A percentile compares a stretch with the other conserved stretches of the same genome.
Conservation (phyloP, 2,888 invertebrate genomes). For the Phrixothrix hirtus region DNA sequence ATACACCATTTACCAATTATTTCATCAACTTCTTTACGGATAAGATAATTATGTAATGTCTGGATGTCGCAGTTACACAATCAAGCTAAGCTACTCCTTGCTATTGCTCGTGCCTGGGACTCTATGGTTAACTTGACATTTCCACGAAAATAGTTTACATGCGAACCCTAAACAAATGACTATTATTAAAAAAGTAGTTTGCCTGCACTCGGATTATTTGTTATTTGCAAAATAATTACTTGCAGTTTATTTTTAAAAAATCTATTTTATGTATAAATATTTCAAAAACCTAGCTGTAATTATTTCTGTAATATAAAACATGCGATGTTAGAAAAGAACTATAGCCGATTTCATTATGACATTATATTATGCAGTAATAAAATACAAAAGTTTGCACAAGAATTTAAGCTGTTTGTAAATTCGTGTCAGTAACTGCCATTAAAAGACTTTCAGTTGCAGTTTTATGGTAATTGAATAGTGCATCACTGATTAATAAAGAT, state of each 20-base stretch:
- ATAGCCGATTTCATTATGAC: too few species aligned
- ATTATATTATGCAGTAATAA: too few species aligned
- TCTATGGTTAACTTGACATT: constrained; percentile 5
- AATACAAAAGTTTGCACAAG: too few species aligned
- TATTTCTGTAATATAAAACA: neutral
- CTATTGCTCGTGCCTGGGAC: constrained; percentile 4
- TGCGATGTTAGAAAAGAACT: neutral
- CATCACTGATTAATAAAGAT: too few species aligned
- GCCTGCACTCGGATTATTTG: too few species aligned
- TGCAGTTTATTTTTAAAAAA: neutral
- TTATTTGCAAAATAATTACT: too few species aligned
- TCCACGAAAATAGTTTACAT: constrained; percentile 10
- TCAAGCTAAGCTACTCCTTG: neutral
- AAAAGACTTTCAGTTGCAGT: too few species aligned
- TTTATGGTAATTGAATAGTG: too few species aligned
- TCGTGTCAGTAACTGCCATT: too few species aligned
- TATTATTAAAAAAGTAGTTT: too few species aligned
- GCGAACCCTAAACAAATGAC: neutral
- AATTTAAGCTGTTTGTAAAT: too few species aligned
- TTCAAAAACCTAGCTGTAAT: neutral
- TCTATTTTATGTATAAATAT: too few species aligned
- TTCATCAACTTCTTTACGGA: constrained; percentile 4
- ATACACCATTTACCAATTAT: constrained; percentile 9
- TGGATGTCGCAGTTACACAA: constrained; percentile 3
- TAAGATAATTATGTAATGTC: constrained; percentile 8